Base-by-base conservation (phyloP, 2,888 invertebrate genomes). In the Pyrrhia umbra region DNA sequence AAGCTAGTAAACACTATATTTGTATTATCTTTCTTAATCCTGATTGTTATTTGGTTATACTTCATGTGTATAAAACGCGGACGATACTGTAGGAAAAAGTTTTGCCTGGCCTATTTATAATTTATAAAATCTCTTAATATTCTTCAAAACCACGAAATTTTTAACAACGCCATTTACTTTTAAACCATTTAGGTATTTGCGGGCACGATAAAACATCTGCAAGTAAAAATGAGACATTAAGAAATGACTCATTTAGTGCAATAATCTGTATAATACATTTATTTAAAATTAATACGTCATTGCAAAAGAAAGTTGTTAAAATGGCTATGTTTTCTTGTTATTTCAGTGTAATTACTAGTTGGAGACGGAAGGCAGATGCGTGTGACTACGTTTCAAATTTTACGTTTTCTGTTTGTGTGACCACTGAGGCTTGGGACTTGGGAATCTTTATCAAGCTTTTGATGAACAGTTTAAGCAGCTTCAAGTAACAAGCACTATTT, bases 361-460 rank as follows among this genome's bases (percentile, higher is more conserved):
- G 68, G 82, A 84, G 90, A 88, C 90, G 86, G 89, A 86, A 85
- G 90, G 92, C 94, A 94, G 94, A 94, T 94, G 94, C 88, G 89
- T 92, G 93, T 85, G 92, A 91, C 88, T 88, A 85, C 88, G 82
- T 87, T 90, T 85, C 84, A 90, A 90, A 89, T 89, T 89, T 92
- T 86, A 90, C 86, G 84, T 89, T 85, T 81, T 86, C 42, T 86
- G 85, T 80, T 81, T 81, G 76, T 68, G 71, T 59, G 77, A 25
- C 63, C 50, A 58, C 79, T 5, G 15, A 79, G 55, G 55, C 65
- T 87, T 4, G 0, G 81, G 68, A 88, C 79, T 78, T 84, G 56
- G 16, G 39, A 9, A 49, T 57, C n/a, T 39, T 39, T 59, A 0
- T n/a, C 1, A n/a, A 0, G 4, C 8, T 40, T 16, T 10, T 18